A percentile compares a stretch with the other conserved stretches of the same genome.
Evolutionary conservation across 92 coral and sea anemone genomes (phyloP).

Genomic region (Epizoanthus stellaris): DNA sequence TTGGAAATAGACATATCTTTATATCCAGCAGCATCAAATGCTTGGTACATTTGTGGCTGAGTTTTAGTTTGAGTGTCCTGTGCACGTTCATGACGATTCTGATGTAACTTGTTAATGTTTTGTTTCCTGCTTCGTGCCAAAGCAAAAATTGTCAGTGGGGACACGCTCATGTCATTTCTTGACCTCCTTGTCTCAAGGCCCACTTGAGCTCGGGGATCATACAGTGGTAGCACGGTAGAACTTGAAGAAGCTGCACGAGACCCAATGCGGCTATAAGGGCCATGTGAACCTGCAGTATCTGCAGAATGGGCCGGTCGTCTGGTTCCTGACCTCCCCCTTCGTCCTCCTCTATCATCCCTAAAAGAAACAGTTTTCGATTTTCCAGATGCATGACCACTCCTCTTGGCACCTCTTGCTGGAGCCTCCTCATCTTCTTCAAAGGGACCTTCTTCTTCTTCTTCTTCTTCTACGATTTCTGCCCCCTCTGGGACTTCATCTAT

Average conservation of each 20-base stretch:
- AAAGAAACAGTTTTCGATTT: slow-evolving; percentile 33
- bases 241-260: neutral
- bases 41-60: slow-evolving; percentile 9
- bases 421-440: slow-evolving; percentile 6
- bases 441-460: slow-evolving; percentile 26
- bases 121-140: slow-evolving; percentile 77
- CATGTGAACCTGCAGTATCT: neutral
- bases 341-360: slow-evolving; percentile 23
- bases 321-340: slow-evolving; percentile 8
- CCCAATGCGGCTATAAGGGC: neutral
- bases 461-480: slow-evolving; percentile 64
- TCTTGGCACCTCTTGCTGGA: slow-evolving; percentile 17
- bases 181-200: slow-evolving; percentile 51
- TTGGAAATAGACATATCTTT: neutral
- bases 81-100: neutral
- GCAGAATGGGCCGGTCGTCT: neutral
- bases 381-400: neutral
- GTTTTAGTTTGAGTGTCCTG: neutral
- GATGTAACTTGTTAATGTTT: slow-evolving; percentile 35
- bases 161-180: slow-evolving; percentile 47
- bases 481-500: slow-evolving; percentile 69
- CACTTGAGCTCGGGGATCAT: slow-evolving; percentile 51
- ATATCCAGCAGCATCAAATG: neutral
- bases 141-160: slow-evolving; percentile 86
- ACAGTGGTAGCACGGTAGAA: slow-evolving; percentile 52